Percentiles rank a stretch among this genome's conserved stretches.
Conservation (phyloP, 2,888 invertebrate species). For the Oxyscelio sp. region DNA sequence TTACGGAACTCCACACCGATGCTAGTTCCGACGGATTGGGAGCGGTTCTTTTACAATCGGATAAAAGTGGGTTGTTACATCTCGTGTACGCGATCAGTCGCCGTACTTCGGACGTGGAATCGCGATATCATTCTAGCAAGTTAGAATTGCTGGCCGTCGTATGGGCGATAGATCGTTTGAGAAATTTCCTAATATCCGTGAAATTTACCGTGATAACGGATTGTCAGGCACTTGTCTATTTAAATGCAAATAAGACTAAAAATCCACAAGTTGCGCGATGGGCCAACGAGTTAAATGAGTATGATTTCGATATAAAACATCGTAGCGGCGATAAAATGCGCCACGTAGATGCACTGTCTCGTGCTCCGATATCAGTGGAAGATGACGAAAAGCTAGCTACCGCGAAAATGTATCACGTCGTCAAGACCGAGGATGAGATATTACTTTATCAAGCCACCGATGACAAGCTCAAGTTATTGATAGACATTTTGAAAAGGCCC, state of each 20-base stretch:
- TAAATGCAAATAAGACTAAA: constrained; percentile 76
- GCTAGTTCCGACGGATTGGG: constrained; percentile 20
- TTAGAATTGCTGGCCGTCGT: constrained; percentile 37
- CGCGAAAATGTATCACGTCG: neutral
- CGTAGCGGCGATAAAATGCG: constrained; percentile 54
- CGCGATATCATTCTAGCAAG: constrained; percentile 76
- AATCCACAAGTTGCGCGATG: constrained; percentile 73
- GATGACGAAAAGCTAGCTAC: neutral
- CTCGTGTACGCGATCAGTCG: constrained; percentile 77
- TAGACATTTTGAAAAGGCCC: constrained; percentile 14
- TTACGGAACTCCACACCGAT: constrained; percentile 51
- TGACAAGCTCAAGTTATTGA: constrained; percentile 26
- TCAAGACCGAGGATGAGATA: constrained; percentile 14
- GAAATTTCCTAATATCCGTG: neutral
- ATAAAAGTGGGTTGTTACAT: constrained; percentile 53
- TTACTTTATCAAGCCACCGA: constrained; percentile 20
- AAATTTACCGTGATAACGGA: constrained; percentile 8
- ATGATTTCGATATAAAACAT: constrained; percentile 60
- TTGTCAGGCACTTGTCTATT: constrained; percentile 77
- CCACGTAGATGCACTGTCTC: constrained; percentile 71
- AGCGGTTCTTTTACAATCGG: constrained; percentile 65
- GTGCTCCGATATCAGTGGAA: constrained; percentile 29
- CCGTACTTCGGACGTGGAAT: constrained; percentile 74
- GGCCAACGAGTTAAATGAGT: constrained; percentile 57
- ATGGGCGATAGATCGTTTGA: constrained; percentile 60